Base-by-base conservation (phyloP, 2,888 invertebrate species). In the Thymelicus acteon region DNA sequence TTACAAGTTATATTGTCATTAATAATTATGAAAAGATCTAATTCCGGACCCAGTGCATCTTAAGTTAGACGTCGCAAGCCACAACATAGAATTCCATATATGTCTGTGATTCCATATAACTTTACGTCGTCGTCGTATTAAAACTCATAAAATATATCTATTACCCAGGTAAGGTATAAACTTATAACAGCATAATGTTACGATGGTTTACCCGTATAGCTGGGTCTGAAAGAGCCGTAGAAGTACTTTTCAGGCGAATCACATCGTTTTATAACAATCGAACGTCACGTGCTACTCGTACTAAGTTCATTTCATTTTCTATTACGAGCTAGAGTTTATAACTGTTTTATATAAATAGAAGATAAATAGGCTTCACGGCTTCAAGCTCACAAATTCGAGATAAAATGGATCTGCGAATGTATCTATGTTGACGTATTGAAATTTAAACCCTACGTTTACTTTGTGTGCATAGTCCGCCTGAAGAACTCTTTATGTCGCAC, bases 401-500 rank as follows among this genome's bases (percentile, higher is more conserved):
- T 52, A 7, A 52, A 52, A 52, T 54, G 24, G 10, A 12, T 12
- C 12, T 24, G 54, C 10, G 54, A 24, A 6, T 31, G 49, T n/a
- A 54, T 54, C 10, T 24, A 37, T 4, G 37, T 37, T 57, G 31
- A 57, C 6, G 12, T 31, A 57, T 57, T 57, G 57, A 57, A 57
- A 57, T 57, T 37, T 31, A 57, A 31, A 57, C 57, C 37, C 37
- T 31, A 6, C 57, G 57, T 31, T 31, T 31, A 13, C 31, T 37
- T 57, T 57, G 57, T 37, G 57, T 57, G 31, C 24, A 54, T 13
- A n/a, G 57, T 40, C 49, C 61, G 40, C 62, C 54, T 54, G 54
- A 47, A 62, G 62, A 31, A 54, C 62, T 37, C 68, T 68, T 61
- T 62, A 62, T 57, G 47, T 52, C 47, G 54, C 68, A 37, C 54